Base-by-base conservation (phyloP, 2,113 vertebrate genomes). In the Peromyscus leucopus region DNA sequence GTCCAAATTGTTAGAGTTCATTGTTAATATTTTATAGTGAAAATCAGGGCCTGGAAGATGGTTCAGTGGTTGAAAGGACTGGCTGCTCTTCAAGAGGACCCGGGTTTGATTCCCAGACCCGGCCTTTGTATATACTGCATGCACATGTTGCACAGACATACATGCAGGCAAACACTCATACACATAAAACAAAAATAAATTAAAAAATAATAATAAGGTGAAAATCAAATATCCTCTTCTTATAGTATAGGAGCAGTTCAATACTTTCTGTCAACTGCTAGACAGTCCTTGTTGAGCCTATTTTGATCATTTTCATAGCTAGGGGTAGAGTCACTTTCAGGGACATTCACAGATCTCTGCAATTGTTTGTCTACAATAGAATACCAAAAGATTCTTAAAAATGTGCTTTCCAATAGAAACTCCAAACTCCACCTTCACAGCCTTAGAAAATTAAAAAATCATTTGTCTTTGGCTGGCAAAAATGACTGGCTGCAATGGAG, bases 11-110 rank as follows among this genome's bases (percentile, higher is more conserved):
- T 75, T 48, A 74, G 78, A 82, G 42, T 79, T 88, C 22, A 69
- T 93, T 67, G 36, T 94, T 86, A 89, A 42, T 63, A 93, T 57
- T 84, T 95, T 82, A 78, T 72, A 90, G 36, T 72, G 33, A 72
- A 94, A 95, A 15, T 36, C 33, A 24, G 79, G 55, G 36, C 22
- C 79, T 57, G 91, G 2, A 42, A 88, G n/a, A 15, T 48, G 87
- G 42, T 19, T 36, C 51, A 55, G 17, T 2, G 33, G 2, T 80
- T 80, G 55, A 57, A 33, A 36, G 55, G 15, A 55, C 31, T 36
- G 76, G 17, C 19, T 36, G 19, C 19, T 51, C 33, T 80, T 80
- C 78, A 55, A 21, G 78, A 80, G 78, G 78, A 57, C 6, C 51
- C 21, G 17, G 78, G 51, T 57, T 80, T 80, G 78, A 55, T 10